Evolutionary conservation across 2,797 vertebrate species (phyloP), one percentile per base, ranked within the genome.

Genomic region (Odontamblyopus rebecca): DNA sequence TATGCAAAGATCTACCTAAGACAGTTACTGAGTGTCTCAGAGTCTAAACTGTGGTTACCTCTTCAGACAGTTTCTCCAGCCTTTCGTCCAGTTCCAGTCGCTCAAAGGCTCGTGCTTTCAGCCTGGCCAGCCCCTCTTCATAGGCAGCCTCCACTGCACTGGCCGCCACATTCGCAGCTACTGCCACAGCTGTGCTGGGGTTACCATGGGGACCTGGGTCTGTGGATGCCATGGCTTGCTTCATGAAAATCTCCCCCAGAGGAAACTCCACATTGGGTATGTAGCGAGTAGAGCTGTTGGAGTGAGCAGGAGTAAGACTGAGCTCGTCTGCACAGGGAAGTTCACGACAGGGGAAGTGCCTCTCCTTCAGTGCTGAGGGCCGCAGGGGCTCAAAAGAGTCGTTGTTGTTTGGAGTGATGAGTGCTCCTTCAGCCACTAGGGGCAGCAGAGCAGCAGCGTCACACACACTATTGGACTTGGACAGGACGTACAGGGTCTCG

Each of bases 401-500:
- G 89, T 95, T 92, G 81, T 91, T 91, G 79, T 93, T 93, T 82
- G 95, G 89, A 18, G 95, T 71, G 63, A 97, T 88, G 60, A 95
- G 89, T 60, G 95, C 94, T 32, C 93, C 89, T 9, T 97, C 95
- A 0, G 95, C 91, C 16, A 94, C 96, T 88, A 98, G 84, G 0
- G 97, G 96, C 63, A 98, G 95, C 30, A 98, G 93, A 11, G 97
- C 94, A 0, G 97, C 95, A 0, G 97, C 95, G 87, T 98, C 96
- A 35, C 98, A 99, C 32, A 99, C 95, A 81, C 97, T 98, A 93
- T 98, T 98, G 86, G 97, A 99, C 82, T 99, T 99, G 86, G 97
- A 99, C 77, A 99, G 95, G 87, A 99, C 96, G 84, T 99, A 99
- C 82, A 99, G 97, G 19, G 98, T 99, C 93, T 99, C 98, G 63